Evolutionary conservation across 2,113 vertebrate species (phyloP), one percentile per base, ranked within the genome.

Genomic region (Varanus salvator): DNA sequence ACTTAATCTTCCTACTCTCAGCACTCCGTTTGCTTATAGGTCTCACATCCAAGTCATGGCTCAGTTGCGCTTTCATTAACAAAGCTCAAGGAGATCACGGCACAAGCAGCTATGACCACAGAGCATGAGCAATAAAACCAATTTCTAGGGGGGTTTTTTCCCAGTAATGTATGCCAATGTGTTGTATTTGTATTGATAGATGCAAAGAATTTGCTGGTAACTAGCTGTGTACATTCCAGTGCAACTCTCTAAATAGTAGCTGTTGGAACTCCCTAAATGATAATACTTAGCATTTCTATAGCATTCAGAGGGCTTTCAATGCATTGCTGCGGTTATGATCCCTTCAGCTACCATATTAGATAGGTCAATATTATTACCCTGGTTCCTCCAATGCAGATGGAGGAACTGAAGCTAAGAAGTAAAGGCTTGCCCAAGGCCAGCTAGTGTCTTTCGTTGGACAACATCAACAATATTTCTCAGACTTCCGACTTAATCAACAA

Each of bases 41-140:
- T 0, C 0, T n/a, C 52, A 77, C 6, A 87, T 86, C 12, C 31
- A 92, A 86, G 54, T n/a, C 74, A 23, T 87, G 50, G 84, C 75
- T 90, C 89, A 89, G 38, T 80, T 17, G 52, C 87, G 88, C 44
- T 91, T 89, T 31, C 86, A 60, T 12, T 87, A 76, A 85, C 6
- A 50, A 86, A 93, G 89, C 1, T 29, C 84, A 83, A 89, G 15
- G 52, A 71, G 80, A 50, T 0, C 0, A 77, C n/a, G 88, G 76
- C 74, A 74, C 71, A 89, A 29, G 19, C 71, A 0, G 34, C 31
- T 5, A 17, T 2, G 90, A 60, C 52, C n/a, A 48, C 3, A n/a
- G 0, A 5, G 52, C 15, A 78, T 81, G 31, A 93, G 85, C 4
- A 80, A 74, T 89, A 85, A 84, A 11, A 27, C 75, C 23, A 50